These are phyloP conservation scores for Macaria notata DNA, from an alignment of 2,888 invertebrate genomes.

Conservation along the genomic window DNA sequence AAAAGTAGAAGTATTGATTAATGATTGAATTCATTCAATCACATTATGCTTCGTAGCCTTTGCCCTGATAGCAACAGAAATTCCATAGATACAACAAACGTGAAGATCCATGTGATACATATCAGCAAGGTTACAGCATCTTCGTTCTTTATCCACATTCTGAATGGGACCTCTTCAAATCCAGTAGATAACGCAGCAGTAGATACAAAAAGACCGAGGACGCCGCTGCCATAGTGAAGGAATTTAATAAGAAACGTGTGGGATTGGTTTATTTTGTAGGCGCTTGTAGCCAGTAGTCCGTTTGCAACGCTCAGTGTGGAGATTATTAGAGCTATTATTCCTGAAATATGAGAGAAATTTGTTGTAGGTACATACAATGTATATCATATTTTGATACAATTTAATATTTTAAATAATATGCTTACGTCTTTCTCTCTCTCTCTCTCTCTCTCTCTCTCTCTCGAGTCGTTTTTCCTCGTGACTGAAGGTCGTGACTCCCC, in stretches of 20 bases:
- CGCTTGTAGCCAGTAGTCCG: constrained; percentile 39
- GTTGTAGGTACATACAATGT: background rate
- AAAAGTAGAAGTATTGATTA: background rate
- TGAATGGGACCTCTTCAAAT: constrained; percentile 42
- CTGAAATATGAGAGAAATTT: constrained; percentile 39
- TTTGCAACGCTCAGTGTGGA: constrained; percentile 39
- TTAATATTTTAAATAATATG: no score
- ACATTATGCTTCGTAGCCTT: constrained; percentile 27
- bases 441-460: no score
- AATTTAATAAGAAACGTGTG: constrained; percentile 34
- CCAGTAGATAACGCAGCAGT: constrained; percentile 44
- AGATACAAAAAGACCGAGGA: constrained; percentile 41
- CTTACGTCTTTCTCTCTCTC: no score
- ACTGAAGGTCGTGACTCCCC: no score
- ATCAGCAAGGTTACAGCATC: constrained; percentile 29
- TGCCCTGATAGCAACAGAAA: constrained; percentile 40
- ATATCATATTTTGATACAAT: no score
- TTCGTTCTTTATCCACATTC: constrained; percentile 39
- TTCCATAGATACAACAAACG: constrained; percentile 42
- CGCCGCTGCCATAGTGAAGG: constrained; percentile 45
- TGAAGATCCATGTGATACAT: constrained; percentile 37
- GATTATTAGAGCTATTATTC: constrained; percentile 41
- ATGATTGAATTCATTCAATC: background rate
- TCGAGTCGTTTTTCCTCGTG: no score
- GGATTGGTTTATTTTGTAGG: constrained; percentile 32